phyloP scores from a whole-genome alignment of 2,888 invertebrate species.

The Chrysotoxum bicinctum region DNA sequence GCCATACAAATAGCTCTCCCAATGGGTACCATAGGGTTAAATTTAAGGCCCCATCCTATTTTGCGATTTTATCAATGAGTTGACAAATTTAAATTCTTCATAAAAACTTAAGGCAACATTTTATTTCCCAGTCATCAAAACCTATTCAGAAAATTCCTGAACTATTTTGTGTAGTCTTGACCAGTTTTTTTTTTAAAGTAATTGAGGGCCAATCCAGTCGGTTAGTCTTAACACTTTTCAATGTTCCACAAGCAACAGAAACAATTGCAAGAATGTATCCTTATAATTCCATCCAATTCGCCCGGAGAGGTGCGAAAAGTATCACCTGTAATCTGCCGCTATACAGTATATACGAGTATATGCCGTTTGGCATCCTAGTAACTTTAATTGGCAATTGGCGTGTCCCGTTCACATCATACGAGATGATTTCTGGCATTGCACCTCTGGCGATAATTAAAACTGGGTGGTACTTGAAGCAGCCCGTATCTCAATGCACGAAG shows the following conservation, averaged over 20 bases:
- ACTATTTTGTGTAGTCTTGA: too few species aligned
- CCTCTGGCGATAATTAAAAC: constrained; percentile 67
- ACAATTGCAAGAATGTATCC: neutral
- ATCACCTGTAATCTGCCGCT: constrained; percentile 6
- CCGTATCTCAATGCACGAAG: neutral
- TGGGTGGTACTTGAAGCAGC: constrained; percentile 46
- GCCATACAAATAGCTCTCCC: too few species aligned
- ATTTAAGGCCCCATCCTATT: too few species aligned
- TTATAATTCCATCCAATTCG: neutral
- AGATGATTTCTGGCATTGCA: constrained; percentile 44
- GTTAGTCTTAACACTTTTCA: neutral
- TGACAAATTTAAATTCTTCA: too few species aligned
- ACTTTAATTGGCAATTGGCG: constrained; percentile 58
- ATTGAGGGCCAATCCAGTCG: too few species aligned
- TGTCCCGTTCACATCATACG: constrained; percentile 12
- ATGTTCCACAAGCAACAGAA: neutral
- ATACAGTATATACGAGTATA: neutral
- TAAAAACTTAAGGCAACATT: too few species aligned
- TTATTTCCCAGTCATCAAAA: too few species aligned
- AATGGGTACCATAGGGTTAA: too few species aligned
- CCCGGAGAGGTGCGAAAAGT: constrained; percentile 21
- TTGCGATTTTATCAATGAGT: too few species aligned
- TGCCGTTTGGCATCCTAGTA: constrained; percentile 29
- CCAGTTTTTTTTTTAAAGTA: too few species aligned
- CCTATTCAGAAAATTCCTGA: too few species aligned